These are phyloP conservation scores for Pantherophis alleghaniensis DNA, from an alignment of 2,797 vertebrate genomes.

Conservation along the genomic window DNA sequence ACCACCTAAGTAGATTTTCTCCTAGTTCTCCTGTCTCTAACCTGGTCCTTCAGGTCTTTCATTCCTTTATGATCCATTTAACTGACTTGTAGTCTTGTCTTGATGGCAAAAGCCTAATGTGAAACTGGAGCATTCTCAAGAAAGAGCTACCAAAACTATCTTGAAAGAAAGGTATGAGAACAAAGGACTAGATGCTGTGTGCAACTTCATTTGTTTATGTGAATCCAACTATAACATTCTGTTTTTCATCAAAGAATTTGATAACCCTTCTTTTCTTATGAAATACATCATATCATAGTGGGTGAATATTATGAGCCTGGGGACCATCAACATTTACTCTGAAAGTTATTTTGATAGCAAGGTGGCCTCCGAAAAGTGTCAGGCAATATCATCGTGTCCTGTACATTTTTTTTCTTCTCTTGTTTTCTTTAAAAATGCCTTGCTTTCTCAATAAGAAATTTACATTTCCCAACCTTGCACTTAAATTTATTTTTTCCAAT, in stretches of 20 bases:
- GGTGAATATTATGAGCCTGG: neutral
- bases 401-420: neutral
- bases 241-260: neutral
- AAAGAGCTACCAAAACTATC: neutral
- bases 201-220: neutral
- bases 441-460: neutral
- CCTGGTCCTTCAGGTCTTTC: neutral
- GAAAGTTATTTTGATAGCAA: neutral
- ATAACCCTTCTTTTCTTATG: neutral
- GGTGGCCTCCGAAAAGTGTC: neutral
- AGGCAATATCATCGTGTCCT: neutral
- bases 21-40: neutral
- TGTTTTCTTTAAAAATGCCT: neutral
- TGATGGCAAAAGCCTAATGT: neutral
- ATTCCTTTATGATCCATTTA: neutral
- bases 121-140: neutral
- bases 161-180: neutral
- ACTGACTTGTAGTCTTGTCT: neutral
- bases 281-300: neutral
- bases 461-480: neutral
- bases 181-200: neutral
- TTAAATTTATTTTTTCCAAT: neutral
- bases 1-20: neutral
- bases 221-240: neutral
- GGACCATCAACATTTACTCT: neutral